A percentile compares a stretch with the other conserved stretches of the same genome.
These are phyloP conservation scores for Sebastes vulpes DNA, from an alignment of 2,797 vertebrate genomes.

Conservation along the genomic window DNA sequence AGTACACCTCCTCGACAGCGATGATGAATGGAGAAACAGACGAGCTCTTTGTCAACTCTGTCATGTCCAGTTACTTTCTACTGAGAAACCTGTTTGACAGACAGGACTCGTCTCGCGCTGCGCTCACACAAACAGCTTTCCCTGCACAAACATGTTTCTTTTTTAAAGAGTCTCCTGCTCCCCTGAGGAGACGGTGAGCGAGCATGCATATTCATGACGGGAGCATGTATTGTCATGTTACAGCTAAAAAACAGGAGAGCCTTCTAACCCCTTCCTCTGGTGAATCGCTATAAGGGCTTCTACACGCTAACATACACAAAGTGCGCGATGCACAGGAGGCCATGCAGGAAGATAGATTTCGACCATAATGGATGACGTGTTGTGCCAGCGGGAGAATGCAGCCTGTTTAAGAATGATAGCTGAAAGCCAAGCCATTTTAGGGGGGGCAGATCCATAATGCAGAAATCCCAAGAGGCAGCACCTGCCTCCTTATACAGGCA, in stretches of 20 bases:
- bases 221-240: conserved; percentile 56
- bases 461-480: conserved; percentile 69
- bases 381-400: conserved; percentile 37
- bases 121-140: conserved; percentile 17
- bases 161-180: conserved; percentile 21
- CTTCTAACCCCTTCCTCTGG: background rate
- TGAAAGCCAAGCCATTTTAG: conserved; percentile 46
- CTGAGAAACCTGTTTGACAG: conserved; percentile 51
- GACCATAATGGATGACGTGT: conserved; percentile 29
- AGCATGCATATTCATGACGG: conserved; percentile 58
- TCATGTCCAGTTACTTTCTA: conserved; percentile 38
- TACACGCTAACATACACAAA: background rate
- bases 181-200: conserved; percentile 29
- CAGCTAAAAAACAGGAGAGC: conserved; percentile 8
- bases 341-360: conserved; percentile 29
- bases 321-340: conserved; percentile 23
- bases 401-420: conserved; percentile 49
- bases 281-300: background rate
- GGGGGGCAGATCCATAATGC: conserved; percentile 46
- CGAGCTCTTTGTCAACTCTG: conserved; percentile 26
- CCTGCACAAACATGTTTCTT: conserved; percentile 58
- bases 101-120: conserved; percentile 35
- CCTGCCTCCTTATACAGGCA: conserved; percentile 70
- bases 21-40: conserved; percentile 32
- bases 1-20: background rate